These are phyloP conservation scores for Drosophila putrida DNA, from an alignment of 2,888 invertebrate genomes.

Conservation along the genomic window DNA sequence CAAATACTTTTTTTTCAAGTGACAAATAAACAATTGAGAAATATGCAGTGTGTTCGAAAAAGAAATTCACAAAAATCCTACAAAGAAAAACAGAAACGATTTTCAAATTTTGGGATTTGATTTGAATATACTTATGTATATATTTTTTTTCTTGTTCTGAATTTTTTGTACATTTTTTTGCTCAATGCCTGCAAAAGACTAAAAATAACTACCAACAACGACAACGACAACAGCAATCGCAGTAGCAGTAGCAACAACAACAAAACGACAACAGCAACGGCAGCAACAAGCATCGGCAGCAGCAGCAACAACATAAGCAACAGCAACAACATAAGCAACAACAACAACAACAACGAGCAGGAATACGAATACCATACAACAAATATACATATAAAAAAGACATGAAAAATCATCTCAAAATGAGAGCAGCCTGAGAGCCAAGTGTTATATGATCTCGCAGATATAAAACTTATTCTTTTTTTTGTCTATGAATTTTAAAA, in stretches of 20 bases:
- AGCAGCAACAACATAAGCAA: constrained; percentile 36
- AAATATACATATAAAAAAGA: neutral
- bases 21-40: constrained; percentile 26
- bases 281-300: constrained; percentile 33
- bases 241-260: constrained; percentile 12
- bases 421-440: constrained; percentile 49
- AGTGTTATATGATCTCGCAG: constrained; percentile 75
- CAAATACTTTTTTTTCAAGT: constrained; percentile 76
- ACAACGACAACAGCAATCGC: constrained; percentile 22
- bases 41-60: constrained; percentile 34
- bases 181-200: constrained; percentile 51
- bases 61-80: constrained; percentile 2
- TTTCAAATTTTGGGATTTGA: constrained; percentile 33
- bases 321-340: constrained; percentile 43
- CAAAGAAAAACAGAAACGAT: constrained; percentile 11
- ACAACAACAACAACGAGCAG: constrained; percentile 25
- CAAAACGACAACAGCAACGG: constrained; percentile 32
- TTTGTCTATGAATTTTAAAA: constrained; percentile 66
- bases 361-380: constrained; percentile 5
- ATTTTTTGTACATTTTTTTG: constrained; percentile 43
- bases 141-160: constrained; percentile 44
- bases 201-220: constrained; percentile 60
- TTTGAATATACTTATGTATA: constrained; percentile 5
- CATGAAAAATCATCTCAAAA: constrained; percentile 20
- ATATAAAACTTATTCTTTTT: constrained; percentile 41